Evolutionary conservation across 2,797 vertebrate genomes (phyloP).

Genomic region (Dallia pectoralis): DNA sequence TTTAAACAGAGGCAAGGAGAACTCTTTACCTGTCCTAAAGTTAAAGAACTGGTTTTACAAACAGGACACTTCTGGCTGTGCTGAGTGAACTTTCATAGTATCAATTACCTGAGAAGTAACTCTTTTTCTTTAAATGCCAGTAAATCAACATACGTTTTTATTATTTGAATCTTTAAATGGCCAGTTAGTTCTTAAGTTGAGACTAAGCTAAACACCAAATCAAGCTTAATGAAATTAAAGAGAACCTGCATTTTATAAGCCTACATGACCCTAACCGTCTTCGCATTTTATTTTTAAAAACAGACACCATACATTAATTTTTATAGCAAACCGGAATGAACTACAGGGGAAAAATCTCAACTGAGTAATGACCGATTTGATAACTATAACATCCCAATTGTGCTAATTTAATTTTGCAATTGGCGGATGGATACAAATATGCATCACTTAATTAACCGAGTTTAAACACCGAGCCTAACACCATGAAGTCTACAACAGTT

Average conservation of each 20-base stretch:
- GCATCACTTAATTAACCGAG: no score
- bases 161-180: neutral
- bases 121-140: neutral
- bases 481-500: no score
- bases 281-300: no score
- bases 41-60: conserved; percentile 43
- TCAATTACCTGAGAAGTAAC: no score
- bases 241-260: neutral
- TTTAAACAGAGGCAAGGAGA: neutral
- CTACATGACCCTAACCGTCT: no score
- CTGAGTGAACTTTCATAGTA: no score
- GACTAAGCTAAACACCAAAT: neutral
- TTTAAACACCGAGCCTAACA: no score
- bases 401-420: no score
- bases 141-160: neutral
- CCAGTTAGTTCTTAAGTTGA: neutral
- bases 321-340: neutral
- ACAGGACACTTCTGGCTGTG: conserved; percentile 5
- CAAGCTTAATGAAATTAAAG: neutral
- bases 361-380: no score
- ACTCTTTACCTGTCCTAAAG: neutral
- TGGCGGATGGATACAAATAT: no score
- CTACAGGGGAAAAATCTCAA: no score
- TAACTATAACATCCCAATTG: no score
- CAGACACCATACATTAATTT: neutral